Percentiles rank a stretch among this genome's conserved stretches.
Evolutionary conservation across 2,888 invertebrate genomes (phyloP).

Genomic region (Cheilosia vernalis): DNA sequence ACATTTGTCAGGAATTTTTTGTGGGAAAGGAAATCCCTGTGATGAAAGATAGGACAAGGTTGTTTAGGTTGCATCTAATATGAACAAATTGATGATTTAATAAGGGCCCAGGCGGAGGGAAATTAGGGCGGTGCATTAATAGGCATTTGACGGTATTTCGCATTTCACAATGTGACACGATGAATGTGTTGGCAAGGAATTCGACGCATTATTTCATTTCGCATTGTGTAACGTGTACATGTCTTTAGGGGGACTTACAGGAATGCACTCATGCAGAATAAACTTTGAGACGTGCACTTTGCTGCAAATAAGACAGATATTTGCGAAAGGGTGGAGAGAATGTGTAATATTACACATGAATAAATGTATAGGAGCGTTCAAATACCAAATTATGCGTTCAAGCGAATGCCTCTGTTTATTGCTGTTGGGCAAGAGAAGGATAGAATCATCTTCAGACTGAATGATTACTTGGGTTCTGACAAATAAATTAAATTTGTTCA

Average conservation of each 20-base stretch:
- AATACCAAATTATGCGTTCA: neutral
- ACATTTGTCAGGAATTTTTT: neutral
- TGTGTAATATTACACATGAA: neutral
- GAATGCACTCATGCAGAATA: constrained; percentile 44
- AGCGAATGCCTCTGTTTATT: neutral
- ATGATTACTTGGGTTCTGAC: neutral
- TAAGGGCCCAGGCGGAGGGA: constrained; percentile 15
- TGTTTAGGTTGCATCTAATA: constrained; percentile 7
- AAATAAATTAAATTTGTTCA: too few relatives aligned
- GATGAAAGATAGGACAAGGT: neutral
- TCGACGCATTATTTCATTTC: constrained; percentile 29
- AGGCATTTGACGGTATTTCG: constrained; percentile 44
- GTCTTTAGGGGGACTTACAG: constrained; percentile 18
- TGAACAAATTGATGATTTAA: constrained; percentile 25
- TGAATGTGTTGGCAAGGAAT: constrained; percentile 31
- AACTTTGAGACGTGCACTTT: constrained; percentile 34
- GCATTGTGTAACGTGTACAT: neutral
- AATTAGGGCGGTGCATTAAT: constrained; percentile 20
- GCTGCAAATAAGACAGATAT: constrained; percentile 13
- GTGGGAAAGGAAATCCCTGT: neutral
- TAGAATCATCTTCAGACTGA: neutral
- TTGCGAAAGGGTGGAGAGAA: neutral
- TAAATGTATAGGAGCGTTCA: neutral
- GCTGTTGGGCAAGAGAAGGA: too few relatives aligned
- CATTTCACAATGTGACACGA: constrained; percentile 45